Evolutionary conservation across 37 sponge, comb jelly and placozoan genomes (phyloP), one percentile per base, ranked within the genome.

Genomic region (Spongilla lacustris): DNA sequence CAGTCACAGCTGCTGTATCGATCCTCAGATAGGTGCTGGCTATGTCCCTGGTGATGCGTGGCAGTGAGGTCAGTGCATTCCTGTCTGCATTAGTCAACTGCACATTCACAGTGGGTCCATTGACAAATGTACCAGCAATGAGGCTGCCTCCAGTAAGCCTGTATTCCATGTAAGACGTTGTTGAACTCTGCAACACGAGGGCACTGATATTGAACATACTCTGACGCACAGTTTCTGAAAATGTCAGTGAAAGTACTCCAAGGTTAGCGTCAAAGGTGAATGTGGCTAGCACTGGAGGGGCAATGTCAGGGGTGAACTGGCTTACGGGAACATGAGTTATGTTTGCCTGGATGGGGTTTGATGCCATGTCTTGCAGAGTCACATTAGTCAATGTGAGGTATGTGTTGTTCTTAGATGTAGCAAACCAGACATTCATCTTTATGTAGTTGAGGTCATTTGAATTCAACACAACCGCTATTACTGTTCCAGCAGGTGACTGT

Each of bases 181-280:
- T 85, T 10, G 86, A 70, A 84, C 81, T 90, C 78, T 92, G 93
- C 11, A 96, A 46, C 6, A 80, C 77, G 76, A 96, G 80, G 12
- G 37, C 69, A 77, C 84, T 76, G 9, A 84, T 10, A 48, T 94
- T 88, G 49, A 92, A 77, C 0, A 91, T 88, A 66, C 41, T 82
- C 4, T 81, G 91, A 49, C 84, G 50, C 9, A 96, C 93, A 31
- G 90, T 90, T 80, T 96, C 97, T 30, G 95, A 92, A 80, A 96
- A 96, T 33, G 82, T 90, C 4, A 97, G 83, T 19, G 79, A 83
- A 2, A 97, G 73, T 22, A 83, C 29, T 10, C 88, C 91, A 9
- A 22, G 36, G 41, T 92, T 75, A 34, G 82, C 83, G 86, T 97
- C 93, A 78, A 95, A 86, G 12, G 50, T 75, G 35, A 91, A 97